Base-by-base conservation (phyloP, 2,797 vertebrate species). In the Linurgus olivaceus region DNA sequence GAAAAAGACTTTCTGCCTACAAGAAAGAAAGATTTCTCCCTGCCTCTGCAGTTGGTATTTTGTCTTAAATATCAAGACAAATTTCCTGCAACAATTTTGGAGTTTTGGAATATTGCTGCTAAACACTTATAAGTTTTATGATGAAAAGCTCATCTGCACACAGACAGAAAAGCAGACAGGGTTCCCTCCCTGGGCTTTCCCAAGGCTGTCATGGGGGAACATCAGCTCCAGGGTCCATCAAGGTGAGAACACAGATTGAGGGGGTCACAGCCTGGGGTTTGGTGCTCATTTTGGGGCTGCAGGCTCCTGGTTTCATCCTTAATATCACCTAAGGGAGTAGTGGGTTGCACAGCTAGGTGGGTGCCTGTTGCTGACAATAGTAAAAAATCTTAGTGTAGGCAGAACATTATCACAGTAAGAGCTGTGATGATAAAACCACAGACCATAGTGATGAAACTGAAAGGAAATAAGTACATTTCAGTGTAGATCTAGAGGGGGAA, bases 331-430 rank as follows among this genome's bases (percentile, higher is more conserved):
- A 47, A 74, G 55, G n/a, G 18, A 42, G 16, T 5, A 67, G 16
- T 9, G 51, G 48, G 14, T 51, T 40, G 74, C 26, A 37, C 20
- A 61, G 29, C 25, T 26, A 17, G 6, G 23, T 76, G 44, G 3
- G 48, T 91, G 40, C 51, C 73, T 45, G 25, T 24, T 0, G 0
- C 40, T 77, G 44, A 38, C 29, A 51, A 8, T 1, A 61, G 10
- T 25, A 14, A 61, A 73, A 71, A 15, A 5, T 21, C 25, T 42
- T 20, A 28, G 38, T 54, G 57, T 40, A 37, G 45, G 47, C 38
- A 68, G 81, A 82, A 70, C 10, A 0, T 50, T 55, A 31, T 61
- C 29, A 50, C 26, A 31, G 17, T 35, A 40, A 57, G 37, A 61
- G 18, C 42, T 72, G 51, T 38, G 74, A 44, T 37, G 50, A 38